Evolutionary conservation across 1,140 invertebrate genomes (phyloP).

Genomic region (Lasioglossum baleicum): DNA sequence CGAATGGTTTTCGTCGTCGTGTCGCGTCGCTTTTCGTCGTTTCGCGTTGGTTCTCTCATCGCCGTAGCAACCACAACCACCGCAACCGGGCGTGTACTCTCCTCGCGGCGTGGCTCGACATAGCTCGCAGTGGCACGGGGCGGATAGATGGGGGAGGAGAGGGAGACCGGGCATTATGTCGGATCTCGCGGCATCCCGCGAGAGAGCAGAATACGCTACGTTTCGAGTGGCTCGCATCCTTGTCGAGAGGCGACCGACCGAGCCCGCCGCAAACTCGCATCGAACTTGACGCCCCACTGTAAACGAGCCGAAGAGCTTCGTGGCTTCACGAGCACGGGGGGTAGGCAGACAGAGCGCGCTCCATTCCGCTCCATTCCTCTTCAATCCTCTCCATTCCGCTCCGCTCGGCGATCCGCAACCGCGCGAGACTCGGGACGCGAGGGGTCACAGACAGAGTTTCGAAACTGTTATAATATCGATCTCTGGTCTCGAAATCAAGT

Average conservation of each 20-base stretch:
- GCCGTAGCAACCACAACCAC: constrained; percentile 67
- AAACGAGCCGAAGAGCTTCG: constrained; percentile 45
- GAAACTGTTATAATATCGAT: too few relatives aligned
- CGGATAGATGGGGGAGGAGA: too few relatives aligned
- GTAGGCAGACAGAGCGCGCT: too few relatives aligned
- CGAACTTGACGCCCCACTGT: constrained; percentile 54
- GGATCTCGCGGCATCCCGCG: constrained; percentile 54
- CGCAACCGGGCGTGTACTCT: constrained; percentile 40
- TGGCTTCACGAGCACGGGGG: constrained; percentile 1
- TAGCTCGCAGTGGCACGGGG: too few relatives aligned
- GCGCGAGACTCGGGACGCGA: too few relatives aligned
- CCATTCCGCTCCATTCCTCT: too few relatives aligned
- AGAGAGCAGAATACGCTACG: constrained; percentile 42
- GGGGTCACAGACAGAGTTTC: neutral
- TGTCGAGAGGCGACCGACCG: constrained; percentile 65
- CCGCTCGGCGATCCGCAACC: too few relatives aligned
- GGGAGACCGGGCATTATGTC: constrained; percentile 50
- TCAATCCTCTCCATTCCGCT: too few relatives aligned
- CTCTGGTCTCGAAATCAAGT: too few relatives aligned
- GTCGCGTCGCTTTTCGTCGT: constrained; percentile 11
- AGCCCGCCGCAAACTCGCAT: constrained; percentile 61
- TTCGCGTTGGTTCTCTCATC: constrained; percentile 59
- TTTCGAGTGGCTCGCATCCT: constrained; percentile 70
- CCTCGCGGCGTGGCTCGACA: neutral
- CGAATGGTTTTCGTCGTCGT: constrained; percentile 61